Percentiles rank a stretch among this genome's conserved stretches.
Evolutionary conservation across 2,888 invertebrate species (phyloP).

Genomic region (Noctua fimbriata): DNA sequence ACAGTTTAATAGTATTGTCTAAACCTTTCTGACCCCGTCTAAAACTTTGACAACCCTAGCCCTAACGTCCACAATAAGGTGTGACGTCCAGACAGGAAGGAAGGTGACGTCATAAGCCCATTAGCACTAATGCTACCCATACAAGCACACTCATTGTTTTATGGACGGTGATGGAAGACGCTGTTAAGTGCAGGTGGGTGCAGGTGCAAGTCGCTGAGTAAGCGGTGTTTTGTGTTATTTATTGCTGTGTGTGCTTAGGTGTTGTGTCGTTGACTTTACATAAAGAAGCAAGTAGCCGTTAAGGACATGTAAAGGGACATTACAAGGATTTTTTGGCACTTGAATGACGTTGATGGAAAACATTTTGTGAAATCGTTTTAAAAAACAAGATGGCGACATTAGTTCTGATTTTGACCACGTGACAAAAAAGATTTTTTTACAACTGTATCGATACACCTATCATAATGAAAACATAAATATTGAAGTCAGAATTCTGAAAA

Average conservation of each 20-base stretch:
- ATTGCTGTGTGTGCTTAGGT: conserved; percentile 15
- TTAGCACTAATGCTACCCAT: conserved; percentile 80
- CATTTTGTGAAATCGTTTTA: neutral
- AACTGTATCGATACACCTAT: neutral
- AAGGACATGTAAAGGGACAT: too few relatives aligned
- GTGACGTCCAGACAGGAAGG: conserved; percentile 74
- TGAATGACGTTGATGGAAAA: neutral
- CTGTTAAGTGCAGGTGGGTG: conserved; percentile 46
- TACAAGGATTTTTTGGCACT: neutral
- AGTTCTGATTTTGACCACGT: too few relatives aligned
- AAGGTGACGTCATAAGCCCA: conserved; percentile 83
- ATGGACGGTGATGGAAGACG: conserved; percentile 62
- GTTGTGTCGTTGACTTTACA: neutral
- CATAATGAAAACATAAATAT: neutral
- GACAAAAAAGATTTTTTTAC: neutral
- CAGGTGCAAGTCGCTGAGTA: conserved; percentile 51
- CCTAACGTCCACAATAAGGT: conserved; percentile 63
- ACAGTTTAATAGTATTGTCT: neutral
- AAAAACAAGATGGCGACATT: neutral
- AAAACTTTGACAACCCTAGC: conserved; percentile 51
- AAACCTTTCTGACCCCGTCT: neutral
- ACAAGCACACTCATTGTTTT: conserved; percentile 72
- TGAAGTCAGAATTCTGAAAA: neutral
- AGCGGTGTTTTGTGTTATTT: conserved; percentile 27
- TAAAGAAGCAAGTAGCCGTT: neutral